These are phyloP conservation scores for Trididemnum clinides DNA, from an alignment of 23 tunicate species.

Conservation along the genomic window DNA sequence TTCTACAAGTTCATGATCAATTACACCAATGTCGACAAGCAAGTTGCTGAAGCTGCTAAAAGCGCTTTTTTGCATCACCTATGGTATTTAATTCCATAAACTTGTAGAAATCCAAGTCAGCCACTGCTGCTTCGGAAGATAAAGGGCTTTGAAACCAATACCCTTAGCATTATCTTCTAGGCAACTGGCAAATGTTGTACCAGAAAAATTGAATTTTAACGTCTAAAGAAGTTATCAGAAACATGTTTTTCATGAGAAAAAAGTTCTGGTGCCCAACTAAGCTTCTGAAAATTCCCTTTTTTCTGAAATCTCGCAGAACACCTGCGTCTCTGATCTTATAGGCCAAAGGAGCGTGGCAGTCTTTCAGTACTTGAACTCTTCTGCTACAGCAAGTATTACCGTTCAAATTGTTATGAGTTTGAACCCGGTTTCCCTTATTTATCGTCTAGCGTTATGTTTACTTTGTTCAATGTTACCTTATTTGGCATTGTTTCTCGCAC, in stretches of 20 bases:
- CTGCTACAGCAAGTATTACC: no score
- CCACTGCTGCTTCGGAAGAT: background rate
- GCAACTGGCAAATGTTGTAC: background rate
- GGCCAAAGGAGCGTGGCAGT: background rate
- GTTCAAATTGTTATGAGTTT: no score
- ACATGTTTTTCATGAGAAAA: no score
- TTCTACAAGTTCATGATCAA: background rate
- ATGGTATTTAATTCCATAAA: background rate
- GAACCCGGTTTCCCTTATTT: no score
- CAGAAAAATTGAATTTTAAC: background rate
- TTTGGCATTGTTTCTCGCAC: no score
- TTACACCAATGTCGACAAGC: background rate
- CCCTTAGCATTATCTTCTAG: no score
- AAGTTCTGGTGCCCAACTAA: background rate
- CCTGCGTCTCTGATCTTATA: background rate
- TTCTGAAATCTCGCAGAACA: background rate
- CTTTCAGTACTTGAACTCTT: background rate
- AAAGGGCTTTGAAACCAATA: background rate
- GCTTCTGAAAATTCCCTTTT: background rate
- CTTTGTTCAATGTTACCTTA: no score
- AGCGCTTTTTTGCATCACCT: background rate
- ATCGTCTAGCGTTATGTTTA: no score
- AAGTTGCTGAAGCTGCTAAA: slow-evolving; percentile 17
- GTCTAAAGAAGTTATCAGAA: background rate
- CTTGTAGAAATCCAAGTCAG: background rate